Percentiles rank a stretch among this genome's conserved stretches.
These are phyloP conservation scores for Tympanoctomys barrerae DNA, from an alignment of 2,797 vertebrate species.

Conservation along the genomic window DNA sequence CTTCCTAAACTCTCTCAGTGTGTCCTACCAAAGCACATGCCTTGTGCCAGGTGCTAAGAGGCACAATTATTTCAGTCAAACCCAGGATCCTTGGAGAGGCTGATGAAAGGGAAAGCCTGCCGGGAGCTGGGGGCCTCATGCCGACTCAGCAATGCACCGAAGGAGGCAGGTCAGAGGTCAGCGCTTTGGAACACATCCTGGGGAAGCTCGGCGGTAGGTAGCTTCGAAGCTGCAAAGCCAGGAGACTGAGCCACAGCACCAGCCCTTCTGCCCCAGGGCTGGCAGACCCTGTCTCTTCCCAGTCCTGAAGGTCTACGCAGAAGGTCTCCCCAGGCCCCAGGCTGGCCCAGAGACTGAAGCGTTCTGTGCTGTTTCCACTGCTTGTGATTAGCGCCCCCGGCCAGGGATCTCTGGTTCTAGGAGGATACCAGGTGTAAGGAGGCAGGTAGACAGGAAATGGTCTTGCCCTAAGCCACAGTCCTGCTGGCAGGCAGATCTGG, in stretches of 20 bases:
- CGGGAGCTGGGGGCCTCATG: no score
- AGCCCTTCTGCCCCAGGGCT: background rate
- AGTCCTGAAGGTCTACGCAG: background rate
- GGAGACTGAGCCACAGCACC: background rate
- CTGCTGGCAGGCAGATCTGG: background rate
- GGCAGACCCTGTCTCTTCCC: no score
- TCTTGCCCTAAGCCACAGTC: background rate
- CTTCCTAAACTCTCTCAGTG: background rate
- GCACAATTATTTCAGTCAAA: background rate
- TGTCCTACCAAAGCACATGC: background rate
- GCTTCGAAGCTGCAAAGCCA: no score
- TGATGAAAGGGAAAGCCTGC: background rate
- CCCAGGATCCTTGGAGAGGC: background rate
- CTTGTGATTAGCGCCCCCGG: background rate
- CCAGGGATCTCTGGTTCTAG: background rate
- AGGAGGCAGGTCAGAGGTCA: background rate
- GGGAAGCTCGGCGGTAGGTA: background rate
- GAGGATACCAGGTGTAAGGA: background rate
- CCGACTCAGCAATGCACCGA: fast-evolving
- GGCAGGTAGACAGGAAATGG: background rate
- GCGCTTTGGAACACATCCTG: fast-evolving
- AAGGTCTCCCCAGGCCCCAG: no score
- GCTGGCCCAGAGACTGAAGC: background rate
- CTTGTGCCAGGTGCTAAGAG: background rate
- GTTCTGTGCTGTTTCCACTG: background rate